Evolutionary conservation across 2,888 invertebrate species (phyloP).

Genomic region (Hydroisotoma schaefferi): DNA sequence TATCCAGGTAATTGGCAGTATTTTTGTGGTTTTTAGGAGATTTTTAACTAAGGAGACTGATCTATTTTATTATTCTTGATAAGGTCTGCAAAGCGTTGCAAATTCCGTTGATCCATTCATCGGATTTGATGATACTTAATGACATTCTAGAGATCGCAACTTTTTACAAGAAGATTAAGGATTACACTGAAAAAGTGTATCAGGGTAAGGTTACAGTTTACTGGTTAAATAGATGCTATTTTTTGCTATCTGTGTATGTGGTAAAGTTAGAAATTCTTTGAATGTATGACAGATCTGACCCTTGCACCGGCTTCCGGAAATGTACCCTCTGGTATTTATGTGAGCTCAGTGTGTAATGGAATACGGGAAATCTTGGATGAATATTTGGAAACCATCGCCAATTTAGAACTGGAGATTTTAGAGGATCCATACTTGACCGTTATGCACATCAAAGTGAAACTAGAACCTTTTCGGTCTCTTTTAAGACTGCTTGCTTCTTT

Average conservation of each 20-base stretch:
- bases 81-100: constrained; percentile 40
- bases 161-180: constrained; percentile 34
- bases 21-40: not conserved
- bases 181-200: constrained; percentile 27
- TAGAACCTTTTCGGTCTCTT: constrained; percentile 37
- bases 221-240: not conserved
- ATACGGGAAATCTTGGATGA: constrained; percentile 36
- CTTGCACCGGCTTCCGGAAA: constrained; percentile 12
- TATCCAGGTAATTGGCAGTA: constrained; percentile 26
- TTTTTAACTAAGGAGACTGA: not conserved
- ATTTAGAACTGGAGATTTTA: constrained; percentile 39
- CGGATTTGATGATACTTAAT: constrained; percentile 36
- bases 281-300: no score
- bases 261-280: no score
- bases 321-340: constrained; percentile 30
- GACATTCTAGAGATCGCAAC: constrained; percentile 44
- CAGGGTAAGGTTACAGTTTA: not conserved
- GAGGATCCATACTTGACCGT: constrained; percentile 43
- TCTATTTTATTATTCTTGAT: constrained; percentile 4
- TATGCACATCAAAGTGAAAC: constrained; percentile 30
- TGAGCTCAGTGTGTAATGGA: constrained; percentile 42
- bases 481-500: constrained; percentile 35
- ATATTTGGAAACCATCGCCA: constrained; percentile 33
- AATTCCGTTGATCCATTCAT: constrained; percentile 42
- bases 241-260: no score